Conservation (phyloP, 2,888 invertebrate genomes). For the Heliconius ismenius region DNA sequence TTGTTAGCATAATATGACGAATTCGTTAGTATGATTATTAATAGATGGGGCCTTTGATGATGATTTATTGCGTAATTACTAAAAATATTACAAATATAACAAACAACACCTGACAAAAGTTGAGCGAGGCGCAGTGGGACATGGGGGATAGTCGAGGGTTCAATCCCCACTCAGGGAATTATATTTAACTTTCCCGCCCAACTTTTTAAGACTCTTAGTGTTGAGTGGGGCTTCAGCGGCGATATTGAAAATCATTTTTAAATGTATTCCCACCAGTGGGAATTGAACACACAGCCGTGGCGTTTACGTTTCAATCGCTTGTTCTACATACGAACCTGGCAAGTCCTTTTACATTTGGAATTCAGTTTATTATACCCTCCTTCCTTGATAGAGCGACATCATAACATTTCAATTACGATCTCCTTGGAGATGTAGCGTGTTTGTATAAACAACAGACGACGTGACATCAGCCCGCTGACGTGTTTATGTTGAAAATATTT, state of each 20-base stretch:
- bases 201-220: too few species aligned
- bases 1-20: not conserved
- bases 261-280: too few species aligned
- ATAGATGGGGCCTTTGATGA: not conserved
- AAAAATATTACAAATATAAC: too few species aligned
- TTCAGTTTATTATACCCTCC: not conserved
- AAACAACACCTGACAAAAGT: too few species aligned
- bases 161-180: too few species aligned
- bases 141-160: too few species aligned
- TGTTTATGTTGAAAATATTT: not conserved
- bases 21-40: not conserved
- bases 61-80: too few species aligned
- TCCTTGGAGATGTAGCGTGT: slow-evolving; percentile 12
- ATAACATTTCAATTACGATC: slow-evolving; percentile 19
- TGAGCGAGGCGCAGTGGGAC: too few species aligned
- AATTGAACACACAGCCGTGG: too few species aligned
- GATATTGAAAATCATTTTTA: too few species aligned
- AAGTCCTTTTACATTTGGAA: not conserved
- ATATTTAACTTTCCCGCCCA: too few species aligned
- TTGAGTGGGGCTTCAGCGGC: too few species aligned
- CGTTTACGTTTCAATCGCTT: not conserved
- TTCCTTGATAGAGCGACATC: slow-evolving; percentile 3
- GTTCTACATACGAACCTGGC: not conserved
- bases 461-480: slow-evolving; percentile 7
- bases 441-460: slow-evolving; percentile 13